Base-by-base conservation (phyloP, 2,888 invertebrate species). In the Lithophane semibrunnea region DNA sequence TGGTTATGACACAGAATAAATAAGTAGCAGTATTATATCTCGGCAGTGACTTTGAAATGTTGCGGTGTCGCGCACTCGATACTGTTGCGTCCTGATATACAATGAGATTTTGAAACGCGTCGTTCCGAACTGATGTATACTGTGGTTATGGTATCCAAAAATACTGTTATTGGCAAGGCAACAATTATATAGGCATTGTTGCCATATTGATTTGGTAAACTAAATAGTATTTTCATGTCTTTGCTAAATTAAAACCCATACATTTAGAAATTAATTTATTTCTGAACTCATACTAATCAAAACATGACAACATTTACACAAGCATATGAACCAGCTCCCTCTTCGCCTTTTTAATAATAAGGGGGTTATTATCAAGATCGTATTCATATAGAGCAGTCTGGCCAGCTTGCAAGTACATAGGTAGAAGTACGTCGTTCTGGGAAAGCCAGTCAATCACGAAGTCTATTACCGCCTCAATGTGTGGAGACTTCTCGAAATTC, bases 391-490 rank as follows among this genome's bases (percentile, higher is more conserved):
- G 81, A 0, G 87, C 75, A 0, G 74, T 79, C 42, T 93, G 90
- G 7, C 90, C 90, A 0, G 94, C 94, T 37, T 93, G 94, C 10
- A 94, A 73, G 79, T 96, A 96, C 94, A 96, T 94, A 0, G 95
- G 94, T 2, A 95, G 85, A 0, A 94, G 80, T 0, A 92, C 77
- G 2, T 95, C 95, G 77, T 95, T 92, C 2, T 94, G 93, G 0
- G 93, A 91, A 0, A 96, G 85, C 96, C 96, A 96, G 8, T 94
- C 94, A 4, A 96, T 89, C 0, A 96, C 93, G 82, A 93, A 95
- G 10, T 94, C 93, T 0, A 93, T 93, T 21, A 96, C 95, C 0
- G 94, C 93, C 75, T 93, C 94, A 7, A 94, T 88, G 71, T 96
- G 92, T 0, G 93, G 91, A 0, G 95, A 93, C 47, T 92, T 92